Conservation (phyloP, 2,888 invertebrate species). For the Latrodectus elegans region DNA sequence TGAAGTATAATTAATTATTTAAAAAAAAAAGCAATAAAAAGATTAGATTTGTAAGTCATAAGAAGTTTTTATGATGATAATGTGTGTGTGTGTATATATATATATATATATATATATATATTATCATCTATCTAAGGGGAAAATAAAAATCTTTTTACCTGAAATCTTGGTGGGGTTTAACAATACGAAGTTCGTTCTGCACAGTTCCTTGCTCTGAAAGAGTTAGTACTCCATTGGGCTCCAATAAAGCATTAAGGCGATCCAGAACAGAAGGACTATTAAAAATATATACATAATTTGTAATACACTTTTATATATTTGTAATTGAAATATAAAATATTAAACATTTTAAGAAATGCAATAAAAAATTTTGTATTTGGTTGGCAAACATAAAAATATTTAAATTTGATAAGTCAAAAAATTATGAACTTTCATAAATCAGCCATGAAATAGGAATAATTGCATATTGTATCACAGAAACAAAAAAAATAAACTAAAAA, state of each 20-base stretch:
- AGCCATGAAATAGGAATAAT: too few relatives aligned
- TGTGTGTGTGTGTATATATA: too few relatives aligned
- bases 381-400: background rate
- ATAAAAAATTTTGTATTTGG: background rate
- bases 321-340: background rate
- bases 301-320: too few relatives aligned
- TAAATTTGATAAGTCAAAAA: background rate
- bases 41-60: too few relatives aligned
- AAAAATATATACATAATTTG: slow-evolving; percentile 12
- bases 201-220: slow-evolving; percentile 92
- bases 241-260: slow-evolving; percentile 94
- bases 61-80: too few relatives aligned
- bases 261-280: slow-evolving; percentile 93
- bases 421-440: too few relatives aligned
- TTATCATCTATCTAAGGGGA: too few relatives aligned
- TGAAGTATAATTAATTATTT: too few relatives aligned
- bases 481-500: background rate
- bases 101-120: too few relatives aligned
- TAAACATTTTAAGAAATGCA: background rate
- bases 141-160: slow-evolving; percentile 73
- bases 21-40: too few relatives aligned
- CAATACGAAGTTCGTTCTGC: slow-evolving; percentile 82
- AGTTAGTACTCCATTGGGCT: slow-evolving; percentile 90
- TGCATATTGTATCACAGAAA: background rate
- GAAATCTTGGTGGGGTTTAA: slow-evolving; percentile 91